Evolutionary conservation across 2,797 vertebrate species (phyloP).

Genomic region (Uromys caudimaculatus): DNA sequence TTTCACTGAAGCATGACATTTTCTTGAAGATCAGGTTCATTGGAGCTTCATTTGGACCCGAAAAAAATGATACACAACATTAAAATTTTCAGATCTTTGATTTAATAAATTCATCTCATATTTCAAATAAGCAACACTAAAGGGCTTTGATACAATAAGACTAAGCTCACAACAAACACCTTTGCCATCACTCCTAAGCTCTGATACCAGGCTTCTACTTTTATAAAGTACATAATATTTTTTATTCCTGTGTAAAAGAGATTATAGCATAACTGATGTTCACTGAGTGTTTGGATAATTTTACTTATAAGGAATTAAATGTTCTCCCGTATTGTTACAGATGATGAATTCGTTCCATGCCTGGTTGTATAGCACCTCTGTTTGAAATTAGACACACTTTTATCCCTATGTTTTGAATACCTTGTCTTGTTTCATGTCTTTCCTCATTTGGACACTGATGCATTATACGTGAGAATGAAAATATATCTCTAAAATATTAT

Average conservation of each 20-base stretch:
- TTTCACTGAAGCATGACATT: not conserved
- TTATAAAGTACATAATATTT: not conserved
- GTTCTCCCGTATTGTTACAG: not conserved
- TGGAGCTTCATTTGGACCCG: not conserved
- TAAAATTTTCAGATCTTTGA: not conserved
- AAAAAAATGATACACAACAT: not conserved
- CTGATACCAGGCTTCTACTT: not conserved
- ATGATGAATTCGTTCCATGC: no score
- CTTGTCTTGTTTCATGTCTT: not conserved
- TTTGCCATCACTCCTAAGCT: accelerated
- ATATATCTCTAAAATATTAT: not conserved
- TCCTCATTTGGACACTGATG: not conserved
- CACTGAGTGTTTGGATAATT: not conserved
- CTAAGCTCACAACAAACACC: not conserved
- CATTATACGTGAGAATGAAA: not conserved
- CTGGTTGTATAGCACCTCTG: no score
- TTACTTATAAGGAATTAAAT: not conserved
- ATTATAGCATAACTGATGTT: not conserved
- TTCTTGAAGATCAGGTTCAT: not conserved
- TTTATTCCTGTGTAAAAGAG: not conserved
- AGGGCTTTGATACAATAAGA: not conserved
- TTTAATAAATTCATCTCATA: not conserved
- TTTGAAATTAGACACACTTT: not conserved
- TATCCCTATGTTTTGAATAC: not conserved
- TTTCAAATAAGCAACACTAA: not conserved